Evolutionary conservation across 2,888 invertebrate species (phyloP), one percentile per base, ranked within the genome.

Genomic region (Tenodera sinensis): DNA sequence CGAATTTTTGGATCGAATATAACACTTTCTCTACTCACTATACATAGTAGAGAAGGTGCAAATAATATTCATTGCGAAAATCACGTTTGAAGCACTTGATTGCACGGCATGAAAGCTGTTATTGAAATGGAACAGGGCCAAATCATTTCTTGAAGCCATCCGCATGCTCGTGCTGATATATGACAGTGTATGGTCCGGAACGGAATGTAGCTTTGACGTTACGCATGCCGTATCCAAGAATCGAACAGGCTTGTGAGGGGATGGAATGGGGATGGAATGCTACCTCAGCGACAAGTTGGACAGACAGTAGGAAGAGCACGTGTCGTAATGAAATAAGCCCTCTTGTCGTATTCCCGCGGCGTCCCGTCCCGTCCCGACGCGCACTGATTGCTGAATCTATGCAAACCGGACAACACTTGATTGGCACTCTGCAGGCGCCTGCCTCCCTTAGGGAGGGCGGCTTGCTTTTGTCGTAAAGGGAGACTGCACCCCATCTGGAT

Each of bases 381-480:
- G n/a, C 28, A 30, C 86, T 86, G 86, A 86, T 86, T 86, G 86
- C 86, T 81, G 86, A 86, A 86, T 86, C 86, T 86, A 86, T 86
- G 86, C 86, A 86, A 81, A 86, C 86, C 86, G 86, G 86, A 86
- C 86, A 86, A 81, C 81, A 81, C 86, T 71, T 85, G 85, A 85
- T 85, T 85, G 85, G 85, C 81, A 81, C 86, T 86, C 81, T 54
- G 86, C 54, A 30, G 86, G 81, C 28, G 71, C 86, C 81, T 71
- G 28, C 86, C 30, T 20, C 54, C 20, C 54, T 20, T 2, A 4
- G 54, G 20, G 54, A 20, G 54, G 20, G 54, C 20, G 1, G 25
- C 20, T 20, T 71, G 54, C 54, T 71, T 25, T 71, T 71, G 20
- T 71, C 54, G 15, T 4, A 25, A 8, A 71, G 54, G 54, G 54